phyloP scores from a whole-genome alignment of 2,797 vertebrate genomes.

The Chaetodon trifasciatus region DNA sequence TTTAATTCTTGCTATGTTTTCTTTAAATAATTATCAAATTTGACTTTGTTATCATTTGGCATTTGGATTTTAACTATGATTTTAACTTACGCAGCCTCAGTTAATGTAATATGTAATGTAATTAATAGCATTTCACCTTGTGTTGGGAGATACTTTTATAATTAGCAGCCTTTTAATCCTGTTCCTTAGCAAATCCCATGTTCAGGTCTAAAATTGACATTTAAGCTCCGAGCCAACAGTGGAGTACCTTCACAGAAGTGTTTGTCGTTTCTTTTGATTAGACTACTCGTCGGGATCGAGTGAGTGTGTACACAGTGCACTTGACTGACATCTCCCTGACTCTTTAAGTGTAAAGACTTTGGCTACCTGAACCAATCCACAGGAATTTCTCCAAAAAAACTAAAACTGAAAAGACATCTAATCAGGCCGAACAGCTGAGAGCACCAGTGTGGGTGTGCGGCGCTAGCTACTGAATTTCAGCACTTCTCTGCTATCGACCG shows the following conservation, averaged over 20 bases:
- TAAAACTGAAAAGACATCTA: background rate
- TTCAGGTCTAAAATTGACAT: background rate
- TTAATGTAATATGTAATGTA: too few relatives aligned
- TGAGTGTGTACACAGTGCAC: conserved; percentile 1
- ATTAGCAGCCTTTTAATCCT: too few relatives aligned
- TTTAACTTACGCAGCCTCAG: background rate
- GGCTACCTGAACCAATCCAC: conserved; percentile 1
- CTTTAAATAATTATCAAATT: too few relatives aligned
- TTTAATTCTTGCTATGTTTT: background rate
- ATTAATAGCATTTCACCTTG: background rate
- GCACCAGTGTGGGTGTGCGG: background rate
- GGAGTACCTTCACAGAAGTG: background rate
- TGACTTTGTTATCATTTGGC: background rate
- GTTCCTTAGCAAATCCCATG: background rate
- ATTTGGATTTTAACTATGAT: background rate
- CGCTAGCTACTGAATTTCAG: background rate
- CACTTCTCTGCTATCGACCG: background rate
- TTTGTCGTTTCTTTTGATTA: background rate
- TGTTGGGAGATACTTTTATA: background rate
- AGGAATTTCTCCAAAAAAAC: background rate
- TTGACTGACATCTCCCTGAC: conserved; percentile 5
- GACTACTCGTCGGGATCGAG: background rate
- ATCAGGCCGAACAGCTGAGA: background rate
- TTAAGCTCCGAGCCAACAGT: background rate
- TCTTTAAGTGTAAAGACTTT: background rate